Evolutionary conservation across 1,140 invertebrate genomes (phyloP), one percentile per base, ranked within the genome.

Genomic region (Calephelis virginiensis): DNA sequence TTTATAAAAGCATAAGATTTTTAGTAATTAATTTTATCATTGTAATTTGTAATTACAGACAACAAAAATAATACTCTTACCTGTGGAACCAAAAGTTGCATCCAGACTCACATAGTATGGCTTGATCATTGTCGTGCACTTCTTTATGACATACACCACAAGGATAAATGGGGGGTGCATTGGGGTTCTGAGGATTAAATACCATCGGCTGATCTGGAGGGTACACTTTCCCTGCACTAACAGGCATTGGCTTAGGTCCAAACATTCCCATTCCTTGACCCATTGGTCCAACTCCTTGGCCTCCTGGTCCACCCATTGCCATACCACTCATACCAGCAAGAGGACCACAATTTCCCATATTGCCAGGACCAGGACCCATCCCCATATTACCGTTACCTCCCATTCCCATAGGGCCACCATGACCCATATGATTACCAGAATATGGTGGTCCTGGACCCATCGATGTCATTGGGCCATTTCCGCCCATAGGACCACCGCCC

Each of bases 41-140:
- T 28, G 28, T 28, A 40, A 40, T 5, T 7, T 40, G 4, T 40
- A 43, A 43, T 5, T 53, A 28, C 13, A 28, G 11, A 14, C 17
- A 8, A 14, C 59, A 63, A 59, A 10, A 48, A 47, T 12, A 37
- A 48, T 45, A 47, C 37, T 69, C 89, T 93, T 88, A 97, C 96
- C 96, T 95, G 91, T 99, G 98, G 93, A 98, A 99, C 97, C 98
- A 99, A 92, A 99, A 99, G 92, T 99, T 99, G 91, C 98, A 99
- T 46, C 98, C 98, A 82, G 97, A 98, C 92, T 99, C 98, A 92
- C 98, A 99, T 61, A 99, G 93, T 72, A 99, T 98, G 8, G 97
- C 98, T 92, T 99, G 98, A 92, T 99, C 98, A 93, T 99, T 99
- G 86, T 99, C 98, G 92, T 99, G 98, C 5, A 99, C 97, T 93